Base-by-base conservation (phyloP, 2,113 vertebrate genomes). In the Leptodactylus fuscus region DNA sequence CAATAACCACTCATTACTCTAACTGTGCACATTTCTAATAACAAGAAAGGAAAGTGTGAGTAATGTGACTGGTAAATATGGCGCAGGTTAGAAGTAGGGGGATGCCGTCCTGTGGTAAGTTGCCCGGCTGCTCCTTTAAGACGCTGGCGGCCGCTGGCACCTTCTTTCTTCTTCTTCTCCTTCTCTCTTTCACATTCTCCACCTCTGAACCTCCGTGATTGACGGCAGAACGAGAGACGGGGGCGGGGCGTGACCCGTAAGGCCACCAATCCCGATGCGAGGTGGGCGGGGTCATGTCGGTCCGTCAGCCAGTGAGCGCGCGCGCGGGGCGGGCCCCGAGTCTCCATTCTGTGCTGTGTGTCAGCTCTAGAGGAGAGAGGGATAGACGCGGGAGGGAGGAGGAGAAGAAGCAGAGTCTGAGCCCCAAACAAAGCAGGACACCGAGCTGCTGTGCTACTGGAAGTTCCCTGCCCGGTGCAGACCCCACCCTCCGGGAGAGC, bases 321-420 rank as follows among this genome's bases (percentile, higher is more conserved):
- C 20, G 15, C 51, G 18, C 1, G 44, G 85, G 80, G 79, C 29
- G 79, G 58, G 29, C 0, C 9, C 13, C 7, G 27, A 1, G 41
- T 85, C 60, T 85, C 74, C 83, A 85, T 85, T 85, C 83, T 69
- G 74, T 79, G 83, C 83, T 44, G 83, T 85, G 83, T 85, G 83
- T 78, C 83, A 86, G 85, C 62, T 80, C 49, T 36, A 11, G 69
- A 81, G 69, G 70, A 82, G 85, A 74, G 85, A 86, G 69, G 69
- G 71, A 75, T 38, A 71, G 85, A 82, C 78, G 36, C 78, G 36
- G 80, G 85, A 82, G 78, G 80, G 55, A 51, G 73, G 62, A n/a
- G 83, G 76, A 80, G 78, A 46, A 51, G 44, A 22, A 86, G 80
- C 83, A 2, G 58, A 85, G 83, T 55, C 83, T 77, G 76, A 86